These are phyloP conservation scores for Merops nubicus DNA, from an alignment of 2,113 vertebrate species.

Conservation along the genomic window DNA sequence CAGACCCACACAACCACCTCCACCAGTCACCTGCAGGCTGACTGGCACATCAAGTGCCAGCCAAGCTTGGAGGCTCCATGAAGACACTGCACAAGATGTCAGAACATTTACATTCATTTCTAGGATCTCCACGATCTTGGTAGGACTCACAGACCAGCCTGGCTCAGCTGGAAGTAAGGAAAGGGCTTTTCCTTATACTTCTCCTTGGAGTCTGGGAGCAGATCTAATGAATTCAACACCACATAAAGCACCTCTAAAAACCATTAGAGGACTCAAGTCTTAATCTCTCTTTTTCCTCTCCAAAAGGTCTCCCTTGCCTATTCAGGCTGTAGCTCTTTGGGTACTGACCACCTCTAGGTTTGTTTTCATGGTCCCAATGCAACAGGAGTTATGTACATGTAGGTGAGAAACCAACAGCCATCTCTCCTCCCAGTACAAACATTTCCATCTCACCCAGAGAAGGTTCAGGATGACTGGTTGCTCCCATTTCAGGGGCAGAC, in stretches of 20 bases:
- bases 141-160: not conserved
- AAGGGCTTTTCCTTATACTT: not conserved
- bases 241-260: not conserved
- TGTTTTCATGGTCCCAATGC: not conserved
- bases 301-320: not conserved
- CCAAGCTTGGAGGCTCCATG: not conserved
- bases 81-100: not conserved
- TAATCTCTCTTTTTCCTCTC: not conserved
- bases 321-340: not conserved
- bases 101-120: not conserved
- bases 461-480: not conserved
- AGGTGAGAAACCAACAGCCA: not conserved
- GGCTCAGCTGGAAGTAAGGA: too few relatives aligned
- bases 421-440: not conserved
- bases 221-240: not conserved
- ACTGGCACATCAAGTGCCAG: not conserved
- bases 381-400: fast-evolving
- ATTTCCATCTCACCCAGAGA: not conserved
- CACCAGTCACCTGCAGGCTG: not conserved
- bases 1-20: not conserved
- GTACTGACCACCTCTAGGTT: not conserved
- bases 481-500: not conserved
- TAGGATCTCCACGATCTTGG: not conserved
- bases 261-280: not conserved
- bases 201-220: not conserved